Conservation (phyloP, 1,140 invertebrate genomes). For the Anoplolepis gracilipes region DNA sequence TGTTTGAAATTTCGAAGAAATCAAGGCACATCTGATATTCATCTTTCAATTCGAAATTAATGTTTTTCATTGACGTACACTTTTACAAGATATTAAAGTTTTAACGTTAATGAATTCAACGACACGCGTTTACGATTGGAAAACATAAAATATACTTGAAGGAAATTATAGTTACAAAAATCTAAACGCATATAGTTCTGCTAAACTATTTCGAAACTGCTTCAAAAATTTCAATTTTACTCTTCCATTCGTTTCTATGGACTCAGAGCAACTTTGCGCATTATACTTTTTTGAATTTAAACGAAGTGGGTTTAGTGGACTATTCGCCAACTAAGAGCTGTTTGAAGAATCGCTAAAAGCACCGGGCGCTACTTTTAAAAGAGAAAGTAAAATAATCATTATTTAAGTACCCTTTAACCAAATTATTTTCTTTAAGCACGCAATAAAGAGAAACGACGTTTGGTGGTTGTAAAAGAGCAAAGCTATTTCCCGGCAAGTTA, state of each 20-base stretch:
- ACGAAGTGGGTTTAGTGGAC: constrained; percentile 37
- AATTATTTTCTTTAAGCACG: constrained; percentile 55
- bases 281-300: constrained; percentile 59
- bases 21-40: background rate
- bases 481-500: background rate
- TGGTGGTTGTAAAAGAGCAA: constrained; percentile 26
- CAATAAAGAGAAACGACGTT: constrained; percentile 37
- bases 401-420: constrained; percentile 42
- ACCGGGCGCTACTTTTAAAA: constrained; percentile 15
- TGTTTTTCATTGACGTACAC: background rate
- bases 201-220: constrained; percentile 26
- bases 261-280: background rate
- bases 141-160: background rate
- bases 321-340: constrained; percentile 26
- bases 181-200: background rate
- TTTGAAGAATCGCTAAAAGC: constrained; percentile 47
- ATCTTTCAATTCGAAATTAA: background rate
- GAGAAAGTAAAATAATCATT: constrained; percentile 44
- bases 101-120: background rate
- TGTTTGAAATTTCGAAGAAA: background rate
- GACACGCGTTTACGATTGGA: background rate
- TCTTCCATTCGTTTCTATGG: background rate
- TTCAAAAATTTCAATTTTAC: constrained; percentile 35
- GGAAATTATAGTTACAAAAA: constrained; percentile 46
- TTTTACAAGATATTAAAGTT: constrained; percentile 19